Percentiles rank a stretch among this genome's conserved stretches.
Conservation (phyloP, 2,888 invertebrate species). For the Eumacrocentrus americanus region DNA sequence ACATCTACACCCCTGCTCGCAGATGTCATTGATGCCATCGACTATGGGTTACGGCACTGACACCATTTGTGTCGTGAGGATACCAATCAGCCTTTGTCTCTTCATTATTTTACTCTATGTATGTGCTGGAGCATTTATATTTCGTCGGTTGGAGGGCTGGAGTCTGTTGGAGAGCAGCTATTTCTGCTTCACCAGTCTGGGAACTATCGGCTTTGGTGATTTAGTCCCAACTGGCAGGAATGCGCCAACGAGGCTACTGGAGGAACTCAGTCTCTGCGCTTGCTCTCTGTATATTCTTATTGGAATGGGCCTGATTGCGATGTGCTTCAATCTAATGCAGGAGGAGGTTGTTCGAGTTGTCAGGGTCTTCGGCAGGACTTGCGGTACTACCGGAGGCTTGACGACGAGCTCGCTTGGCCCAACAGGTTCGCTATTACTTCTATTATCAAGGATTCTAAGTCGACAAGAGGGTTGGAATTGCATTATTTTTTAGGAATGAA, state of each 20-base stretch:
- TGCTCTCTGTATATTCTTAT: conserved; percentile 83
- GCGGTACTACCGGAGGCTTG: conserved; percentile 56
- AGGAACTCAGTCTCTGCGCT: conserved; percentile 75
- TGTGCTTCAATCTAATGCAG: conserved; percentile 86
- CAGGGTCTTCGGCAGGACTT: conserved; percentile 63
- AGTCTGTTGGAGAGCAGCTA: conserved; percentile 84
- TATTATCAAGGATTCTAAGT: no score
- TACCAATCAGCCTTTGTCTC: conserved; percentile 87
- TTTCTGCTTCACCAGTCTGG: conserved; percentile 79
- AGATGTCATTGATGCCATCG: conserved; percentile 45
- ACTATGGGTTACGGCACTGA: conserved; percentile 60
- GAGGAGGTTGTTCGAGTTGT: conserved; percentile 72
- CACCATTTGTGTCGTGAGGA: conserved; percentile 71
- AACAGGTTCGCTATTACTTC: conserved; percentile 18
- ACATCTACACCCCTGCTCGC: conserved; percentile 53
- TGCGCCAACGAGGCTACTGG: conserved; percentile 62
- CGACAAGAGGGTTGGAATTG: background rate
- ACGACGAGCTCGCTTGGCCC: conserved; percentile 13
- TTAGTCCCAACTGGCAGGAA: conserved; percentile 70
- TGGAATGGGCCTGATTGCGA: conserved; percentile 85
- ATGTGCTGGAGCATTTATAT: conserved; percentile 86
- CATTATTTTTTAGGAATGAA: conserved; percentile 29
- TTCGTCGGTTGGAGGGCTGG: conserved; percentile 92
- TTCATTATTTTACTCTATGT: conserved; percentile 86
- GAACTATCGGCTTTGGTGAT: conserved; percentile 86